Percentiles rank a stretch among this genome's conserved stretches.
phyloP scores from a whole-genome alignment of 1,140 invertebrate genomes.

The Thalassaphorura encarpata region DNA sequence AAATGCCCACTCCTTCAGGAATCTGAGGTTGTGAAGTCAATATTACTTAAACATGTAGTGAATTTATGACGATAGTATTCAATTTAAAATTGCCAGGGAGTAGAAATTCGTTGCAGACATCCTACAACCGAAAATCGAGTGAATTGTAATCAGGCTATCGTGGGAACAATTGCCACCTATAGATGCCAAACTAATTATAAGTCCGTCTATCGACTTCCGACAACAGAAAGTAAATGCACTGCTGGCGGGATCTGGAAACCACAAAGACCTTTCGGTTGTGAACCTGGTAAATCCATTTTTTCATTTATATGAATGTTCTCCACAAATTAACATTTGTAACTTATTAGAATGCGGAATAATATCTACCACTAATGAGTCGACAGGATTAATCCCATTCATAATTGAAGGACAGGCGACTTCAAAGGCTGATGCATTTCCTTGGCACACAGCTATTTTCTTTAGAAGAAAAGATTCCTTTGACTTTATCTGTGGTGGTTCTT shows the following conservation, averaged over 20 bases:
- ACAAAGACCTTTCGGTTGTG: conserved; percentile 6
- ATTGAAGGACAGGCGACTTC: conserved; percentile 1
- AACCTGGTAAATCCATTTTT: conserved; percentile 2
- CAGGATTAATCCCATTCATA: conserved; percentile 2
- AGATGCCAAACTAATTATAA: conserved; percentile 7
- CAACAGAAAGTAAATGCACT: not conserved
- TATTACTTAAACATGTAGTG: too few relatives aligned
- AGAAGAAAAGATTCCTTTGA: not conserved
- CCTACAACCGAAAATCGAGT: not conserved
- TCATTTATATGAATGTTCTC: not conserved
- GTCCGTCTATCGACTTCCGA: not conserved
- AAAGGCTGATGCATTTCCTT: conserved; percentile 10
- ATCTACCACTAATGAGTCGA: not conserved
- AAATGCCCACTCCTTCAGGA: too few relatives aligned
- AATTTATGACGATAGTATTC: too few relatives aligned
- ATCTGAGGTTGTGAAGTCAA: too few relatives aligned
- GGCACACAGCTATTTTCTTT: conserved; percentile 11
- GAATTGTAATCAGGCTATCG: not conserved
- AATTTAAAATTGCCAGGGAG: too few relatives aligned
- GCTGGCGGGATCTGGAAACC: conserved; percentile 12
- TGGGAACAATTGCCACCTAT: not conserved
- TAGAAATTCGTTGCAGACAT: conserved; percentile 5
- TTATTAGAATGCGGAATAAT: conserved; percentile 14
- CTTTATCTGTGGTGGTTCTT: conserved; percentile 12
- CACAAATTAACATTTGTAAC: not conserved